Base-by-base conservation (phyloP, 2,797 vertebrate species). In the Pseudochaenichthys georgianus region DNA sequence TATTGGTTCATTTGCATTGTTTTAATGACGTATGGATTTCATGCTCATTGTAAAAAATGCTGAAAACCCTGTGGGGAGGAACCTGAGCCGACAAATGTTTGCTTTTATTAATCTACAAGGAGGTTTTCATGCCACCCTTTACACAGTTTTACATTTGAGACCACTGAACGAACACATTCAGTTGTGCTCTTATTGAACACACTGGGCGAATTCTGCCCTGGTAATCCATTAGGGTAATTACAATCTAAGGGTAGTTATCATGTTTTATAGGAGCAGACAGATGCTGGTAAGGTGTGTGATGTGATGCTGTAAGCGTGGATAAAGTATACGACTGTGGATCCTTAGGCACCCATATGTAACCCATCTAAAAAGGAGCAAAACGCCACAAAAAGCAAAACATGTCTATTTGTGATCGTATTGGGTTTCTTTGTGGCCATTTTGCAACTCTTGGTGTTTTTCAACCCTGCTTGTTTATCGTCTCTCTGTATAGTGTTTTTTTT, bases 121-220 rank as follows among this genome's bases (percentile, higher is more conserved):
- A 69, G 7, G 6, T 61, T 76, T 72, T 64, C 16, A 62, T 5
- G 34, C 45, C 69, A 51, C 58, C 13, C 17, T 50, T 81, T 62
- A 62, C 70, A 67, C 19, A 66, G 23, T 74, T 55, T 78, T 60
- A 86, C 61, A 63, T 76, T 41, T 45, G 54, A 76, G 55, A 54
- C 28, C 38, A 51, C 3, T n/a, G 46, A 69, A 59, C 2, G 1
- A 45, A 64, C 60, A 61, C 60, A 63, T 43, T 63, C 48, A 70
- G 28, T 55, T 70, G 48, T 10, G 23, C 55, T 48, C 74, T 67
- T 58, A 82, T 57, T 65, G 70, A 74, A 69, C 46, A 54, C 3
- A 8, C 28, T 62, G 28, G 53, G 57, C 62, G 61, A 38, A 19
- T 11, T 65, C n/a, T 57, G 51, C 17, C 43, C 50, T 48, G 51